Evolutionary conservation across 2,888 invertebrate species (phyloP), one percentile per base, ranked within the genome.

Genomic region (Eucriotettix oculatus): DNA sequence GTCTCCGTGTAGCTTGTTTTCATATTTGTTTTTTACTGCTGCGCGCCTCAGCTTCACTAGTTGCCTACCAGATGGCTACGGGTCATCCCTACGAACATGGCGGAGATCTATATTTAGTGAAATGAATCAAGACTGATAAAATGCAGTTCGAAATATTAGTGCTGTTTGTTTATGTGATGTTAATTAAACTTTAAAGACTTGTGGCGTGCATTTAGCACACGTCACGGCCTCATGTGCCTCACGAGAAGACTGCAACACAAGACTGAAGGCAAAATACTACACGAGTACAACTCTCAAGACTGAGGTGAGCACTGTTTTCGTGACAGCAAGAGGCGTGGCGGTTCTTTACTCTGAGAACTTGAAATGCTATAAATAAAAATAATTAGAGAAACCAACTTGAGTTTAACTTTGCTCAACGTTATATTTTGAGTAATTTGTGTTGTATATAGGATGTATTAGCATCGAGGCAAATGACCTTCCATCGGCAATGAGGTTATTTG

Each of bases 161-260:
- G 61, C 59, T 62, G 42, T 52, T 55, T 53, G 55, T 55, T 57
- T 62, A 56, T 59, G 40, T 57, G 54, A 53, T 54, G 52, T 52
- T 40, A 57, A 57, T 62, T 56, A 61, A 58, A 56, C 43, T 48
- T 54, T 55, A 54, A 59, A 62, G 59, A 59, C 59, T 59, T 55
- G 61, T 62, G 61, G 54, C 61, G 61, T 62, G 61, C 59, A 59
- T 43, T 57, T 54, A 41, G 59, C 59, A 59, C 61, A 59, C 59
- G 61, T 57, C 59, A 62, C 61, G 61, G 61, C 61, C 61, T 42
- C 54, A 62, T 62, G 61, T 62, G 61, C 61, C 60, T 58, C 58
- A 66, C 65, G 65, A 66, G 63, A 67, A 67, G 66, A 66, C 67
- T 67, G 67, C 63, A 61, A 58, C 58, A 66, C 61, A 67, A 67